Percentiles rank a stretch among this genome's conserved stretches.
Conservation (phyloP, 2,888 invertebrate species). For the Branchipolynoe longqiensis region DNA sequence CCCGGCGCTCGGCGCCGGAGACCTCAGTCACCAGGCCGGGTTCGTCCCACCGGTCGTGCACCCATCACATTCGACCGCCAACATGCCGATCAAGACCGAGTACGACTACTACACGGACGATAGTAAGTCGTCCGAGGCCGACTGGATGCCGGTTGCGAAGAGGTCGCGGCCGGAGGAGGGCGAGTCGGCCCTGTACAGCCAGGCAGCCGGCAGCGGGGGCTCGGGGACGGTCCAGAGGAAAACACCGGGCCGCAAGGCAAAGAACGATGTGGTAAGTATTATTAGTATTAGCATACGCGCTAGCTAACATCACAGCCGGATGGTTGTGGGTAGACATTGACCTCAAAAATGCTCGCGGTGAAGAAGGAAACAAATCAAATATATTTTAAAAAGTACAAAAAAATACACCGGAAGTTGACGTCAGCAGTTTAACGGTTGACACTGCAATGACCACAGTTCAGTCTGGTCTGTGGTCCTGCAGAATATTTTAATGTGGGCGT, state of each 20-base stretch:
- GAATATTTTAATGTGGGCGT: too few species aligned
- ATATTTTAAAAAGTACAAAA: too few species aligned
- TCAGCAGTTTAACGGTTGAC: too few species aligned
- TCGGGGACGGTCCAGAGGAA: constrained; percentile 14
- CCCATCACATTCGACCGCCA: neutral
- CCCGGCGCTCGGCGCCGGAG: constrained; percentile 10
- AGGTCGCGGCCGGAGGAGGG: neutral
- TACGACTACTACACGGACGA: constrained; percentile 22
- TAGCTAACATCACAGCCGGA: too few species aligned
- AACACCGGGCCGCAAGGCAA: constrained; percentile 19
- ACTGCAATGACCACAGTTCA: too few species aligned
- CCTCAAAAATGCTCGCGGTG: too few species aligned
- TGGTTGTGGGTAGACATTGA: too few species aligned
- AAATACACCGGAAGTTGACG: too few species aligned
- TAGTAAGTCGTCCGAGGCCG: constrained; percentile 16
- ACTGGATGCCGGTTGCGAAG: constrained; percentile 56
- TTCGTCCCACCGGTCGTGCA: constrained; percentile 90
- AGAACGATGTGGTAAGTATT: constrained; percentile 15
- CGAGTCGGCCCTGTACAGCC: neutral
- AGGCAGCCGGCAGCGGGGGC: neutral
- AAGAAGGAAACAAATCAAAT: too few species aligned
- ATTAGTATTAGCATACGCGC: too few species aligned
- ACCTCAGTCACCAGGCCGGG: constrained; percentile 87
- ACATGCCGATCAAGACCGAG: constrained; percentile 46
- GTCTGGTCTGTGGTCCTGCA: too few species aligned